Evolutionary conservation across 2,888 invertebrate genomes (phyloP).

Genomic region (Erebia epiphron): DNA sequence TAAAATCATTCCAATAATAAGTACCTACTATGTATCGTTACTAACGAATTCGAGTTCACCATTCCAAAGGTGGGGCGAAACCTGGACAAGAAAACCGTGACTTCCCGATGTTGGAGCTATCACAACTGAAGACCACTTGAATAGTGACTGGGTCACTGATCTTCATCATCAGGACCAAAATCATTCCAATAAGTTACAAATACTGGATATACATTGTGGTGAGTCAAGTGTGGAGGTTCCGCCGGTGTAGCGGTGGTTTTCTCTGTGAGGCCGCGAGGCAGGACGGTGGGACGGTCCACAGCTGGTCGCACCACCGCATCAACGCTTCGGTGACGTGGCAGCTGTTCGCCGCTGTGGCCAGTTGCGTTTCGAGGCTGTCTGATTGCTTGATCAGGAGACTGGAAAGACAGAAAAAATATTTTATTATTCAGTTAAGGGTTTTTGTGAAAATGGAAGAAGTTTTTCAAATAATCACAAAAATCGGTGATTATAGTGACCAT

Average conservation of each 20-base stretch:
- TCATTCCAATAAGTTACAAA: neutral
- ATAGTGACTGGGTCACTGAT: neutral
- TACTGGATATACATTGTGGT: neutral
- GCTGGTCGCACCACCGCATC: conserved; percentile 88
- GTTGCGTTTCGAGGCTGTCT: conserved; percentile 86
- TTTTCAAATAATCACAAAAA: neutral
- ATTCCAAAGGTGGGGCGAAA: neutral
- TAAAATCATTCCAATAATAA: neutral
- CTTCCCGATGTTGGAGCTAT: neutral
- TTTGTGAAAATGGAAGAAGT: neutral
- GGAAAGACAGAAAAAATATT: conserved; percentile 44
- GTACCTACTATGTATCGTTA: neutral
- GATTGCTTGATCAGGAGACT: conserved; percentile 85
- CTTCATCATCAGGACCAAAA: neutral
- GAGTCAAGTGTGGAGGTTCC: conserved; percentile 65
- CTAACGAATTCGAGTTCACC: neutral
- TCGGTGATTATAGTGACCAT: too few relatives aligned
- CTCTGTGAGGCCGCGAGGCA: conserved; percentile 83
- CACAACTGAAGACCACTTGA: neutral
- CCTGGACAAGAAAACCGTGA: neutral
- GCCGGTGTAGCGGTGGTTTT: conserved; percentile 64
- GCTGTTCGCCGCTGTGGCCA: conserved; percentile 93
- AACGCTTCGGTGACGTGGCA: conserved; percentile 93
- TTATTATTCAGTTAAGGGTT: neutral
- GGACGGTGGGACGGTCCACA: conserved; percentile 91